Percentiles rank a stretch among this genome's conserved stretches.
These are phyloP conservation scores for Drosophila sp. DNA, from an alignment of 1,140 invertebrate species.

Conservation along the genomic window DNA sequence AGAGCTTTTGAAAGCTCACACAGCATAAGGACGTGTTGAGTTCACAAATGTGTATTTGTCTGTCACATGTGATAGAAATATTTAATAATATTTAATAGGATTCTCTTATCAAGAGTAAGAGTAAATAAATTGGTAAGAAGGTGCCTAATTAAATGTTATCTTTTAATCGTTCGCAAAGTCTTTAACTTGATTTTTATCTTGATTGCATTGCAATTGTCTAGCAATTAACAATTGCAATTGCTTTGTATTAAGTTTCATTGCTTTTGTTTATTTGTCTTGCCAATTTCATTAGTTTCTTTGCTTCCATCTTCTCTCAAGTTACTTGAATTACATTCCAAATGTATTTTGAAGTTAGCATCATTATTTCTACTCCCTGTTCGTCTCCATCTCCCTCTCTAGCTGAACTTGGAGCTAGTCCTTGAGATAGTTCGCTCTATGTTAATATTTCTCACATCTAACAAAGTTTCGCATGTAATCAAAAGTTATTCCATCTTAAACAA, in stretches of 20 bases:
- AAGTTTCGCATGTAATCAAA: slow-evolving; percentile 60
- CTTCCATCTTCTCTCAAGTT: background rate
- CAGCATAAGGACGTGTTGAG: background rate
- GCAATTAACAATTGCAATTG: slow-evolving; percentile 3
- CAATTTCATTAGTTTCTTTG: slow-evolving; percentile 7
- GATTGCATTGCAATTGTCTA: background rate
- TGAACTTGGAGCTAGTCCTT: background rate
- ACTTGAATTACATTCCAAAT: slow-evolving; percentile 58
- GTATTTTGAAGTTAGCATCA: slow-evolving; percentile 69
- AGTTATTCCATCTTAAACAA: slow-evolving; percentile 53
- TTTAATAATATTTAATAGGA: no score
- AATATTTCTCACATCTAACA: slow-evolving; percentile 79
- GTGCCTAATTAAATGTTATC: background rate
- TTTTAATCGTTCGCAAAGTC: background rate
- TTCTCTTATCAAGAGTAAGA: no score
- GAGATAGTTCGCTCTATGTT: slow-evolving; percentile 45
- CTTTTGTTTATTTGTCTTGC: background rate
- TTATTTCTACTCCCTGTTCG: background rate
- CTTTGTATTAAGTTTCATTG: background rate
- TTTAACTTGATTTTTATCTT: background rate
- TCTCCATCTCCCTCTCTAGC: background rate
- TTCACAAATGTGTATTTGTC: no score
- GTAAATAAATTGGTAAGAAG: no score
- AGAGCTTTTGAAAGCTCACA: slow-evolving; percentile 7
- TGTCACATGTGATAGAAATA: no score